A percentile compares a stretch with the other conserved stretches of the same genome.
Conservation (phyloP, 2,113 vertebrate species). For the Lagopus muta region DNA sequence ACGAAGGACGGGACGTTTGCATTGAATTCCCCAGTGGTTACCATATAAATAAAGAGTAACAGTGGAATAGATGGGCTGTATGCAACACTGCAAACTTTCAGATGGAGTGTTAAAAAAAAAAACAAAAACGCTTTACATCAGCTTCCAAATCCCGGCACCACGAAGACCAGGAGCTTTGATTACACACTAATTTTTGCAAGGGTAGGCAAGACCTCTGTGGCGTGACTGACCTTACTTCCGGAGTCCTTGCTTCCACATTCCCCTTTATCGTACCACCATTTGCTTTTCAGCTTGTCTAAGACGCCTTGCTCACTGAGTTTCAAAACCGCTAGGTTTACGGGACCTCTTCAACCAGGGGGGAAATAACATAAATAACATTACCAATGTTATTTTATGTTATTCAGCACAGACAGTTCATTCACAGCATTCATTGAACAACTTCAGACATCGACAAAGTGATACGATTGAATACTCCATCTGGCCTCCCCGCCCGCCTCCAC, state of each 20-base stretch:
- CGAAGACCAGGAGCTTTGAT: constrained; percentile 48
- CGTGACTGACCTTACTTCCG: constrained; percentile 98
- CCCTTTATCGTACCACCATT: constrained; percentile 99
- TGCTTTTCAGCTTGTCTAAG: constrained; percentile 99
- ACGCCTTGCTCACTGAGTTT: constrained; percentile 99
- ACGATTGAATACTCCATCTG: constrained; percentile 94
- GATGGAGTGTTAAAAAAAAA: not conserved
- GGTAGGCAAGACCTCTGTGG: constrained; percentile 81
- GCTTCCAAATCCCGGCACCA: constrained; percentile 63
- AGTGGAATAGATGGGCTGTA: not conserved
- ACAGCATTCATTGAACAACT: constrained; percentile 86
- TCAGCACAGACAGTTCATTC: constrained; percentile 89
- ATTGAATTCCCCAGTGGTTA: not conserved
- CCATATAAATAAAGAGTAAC: constrained; percentile 55
- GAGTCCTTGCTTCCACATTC: constrained; percentile 99
- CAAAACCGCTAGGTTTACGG: constrained; percentile 99
- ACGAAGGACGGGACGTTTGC: not conserved
- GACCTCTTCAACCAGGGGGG: constrained; percentile 97
- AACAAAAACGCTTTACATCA: not conserved
- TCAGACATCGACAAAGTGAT: constrained; percentile 92
- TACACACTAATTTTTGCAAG: constrained; percentile 77
- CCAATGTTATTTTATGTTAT: constrained; percentile 99
- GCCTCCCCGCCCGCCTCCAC: constrained; percentile 77
- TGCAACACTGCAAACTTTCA: not conserved
- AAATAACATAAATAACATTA: constrained; percentile 99